These are phyloP conservation scores for Meriones unguiculatus DNA, from an alignment of 2,113 vertebrate genomes.

Conservation along the genomic window DNA sequence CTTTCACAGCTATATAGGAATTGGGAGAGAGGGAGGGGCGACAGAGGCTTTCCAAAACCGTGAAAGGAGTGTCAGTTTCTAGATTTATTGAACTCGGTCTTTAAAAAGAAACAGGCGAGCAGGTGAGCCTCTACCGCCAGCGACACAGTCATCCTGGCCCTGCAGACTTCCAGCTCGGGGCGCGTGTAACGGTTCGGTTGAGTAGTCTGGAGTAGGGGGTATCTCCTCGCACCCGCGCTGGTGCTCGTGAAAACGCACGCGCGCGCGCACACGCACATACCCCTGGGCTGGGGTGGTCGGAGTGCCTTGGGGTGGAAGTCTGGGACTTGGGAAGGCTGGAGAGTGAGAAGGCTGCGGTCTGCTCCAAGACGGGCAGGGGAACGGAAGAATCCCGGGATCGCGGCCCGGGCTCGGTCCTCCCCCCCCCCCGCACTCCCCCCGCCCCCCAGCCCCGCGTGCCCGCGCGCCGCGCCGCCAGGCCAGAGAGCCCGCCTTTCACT, in stretches of 20 bases:
- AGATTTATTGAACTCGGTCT: not conserved
- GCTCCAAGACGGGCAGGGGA: not conserved
- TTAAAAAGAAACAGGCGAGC: not conserved
- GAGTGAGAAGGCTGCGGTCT: not conserved
- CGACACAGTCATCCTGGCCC: not conserved
- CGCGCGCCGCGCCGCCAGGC: not conserved
- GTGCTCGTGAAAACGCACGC: not conserved
- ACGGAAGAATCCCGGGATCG: accelerated
- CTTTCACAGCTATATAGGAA: constrained; percentile 66
- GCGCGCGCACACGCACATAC: not conserved
- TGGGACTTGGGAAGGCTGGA: not conserved
- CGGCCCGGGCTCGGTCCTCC: not conserved
- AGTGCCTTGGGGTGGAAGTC: not conserved
- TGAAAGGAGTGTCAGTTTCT: not conserved
- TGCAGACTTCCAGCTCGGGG: not conserved
- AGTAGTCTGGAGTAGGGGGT: not conserved
- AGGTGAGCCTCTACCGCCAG: not conserved
- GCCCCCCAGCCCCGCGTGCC: not conserved
- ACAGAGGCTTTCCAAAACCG: not conserved
- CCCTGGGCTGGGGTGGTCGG: not conserved
- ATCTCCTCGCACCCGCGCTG: not conserved
- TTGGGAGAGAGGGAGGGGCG: not conserved
- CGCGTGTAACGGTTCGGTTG: not conserved
- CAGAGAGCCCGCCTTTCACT: constrained; percentile 67
- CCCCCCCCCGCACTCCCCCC: not conserved